Evolutionary conservation across 2,888 invertebrate species (phyloP).

Genomic region (Gymnoscelis rufifasciata): DNA sequence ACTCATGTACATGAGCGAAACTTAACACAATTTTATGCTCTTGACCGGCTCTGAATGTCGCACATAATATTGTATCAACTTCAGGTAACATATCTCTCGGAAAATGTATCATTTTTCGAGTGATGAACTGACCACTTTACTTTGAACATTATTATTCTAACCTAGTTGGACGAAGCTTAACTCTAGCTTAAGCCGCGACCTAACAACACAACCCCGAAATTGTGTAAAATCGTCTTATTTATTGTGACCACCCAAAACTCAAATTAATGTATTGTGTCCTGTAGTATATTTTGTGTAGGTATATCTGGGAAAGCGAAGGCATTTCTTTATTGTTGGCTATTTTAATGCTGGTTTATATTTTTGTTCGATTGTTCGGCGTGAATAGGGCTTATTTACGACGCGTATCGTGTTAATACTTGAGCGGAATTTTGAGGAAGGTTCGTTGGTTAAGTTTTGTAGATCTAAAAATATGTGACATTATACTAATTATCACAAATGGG

Average conservation of each 20-base stretch:
- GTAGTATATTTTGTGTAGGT: slow-evolving; percentile 28
- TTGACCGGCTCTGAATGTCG: no score
- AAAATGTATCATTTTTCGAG: no score
- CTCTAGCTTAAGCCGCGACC: neutral
- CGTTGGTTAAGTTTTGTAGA: no score
- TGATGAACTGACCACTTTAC: no score
- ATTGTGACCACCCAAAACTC: slow-evolving; percentile 35
- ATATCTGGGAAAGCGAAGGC: slow-evolving; percentile 20
- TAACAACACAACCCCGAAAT: slow-evolving; percentile 19
- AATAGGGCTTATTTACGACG: slow-evolving; percentile 15
- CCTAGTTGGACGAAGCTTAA: no score
- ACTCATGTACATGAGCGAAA: no score
- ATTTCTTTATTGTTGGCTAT: slow-evolving; percentile 33
- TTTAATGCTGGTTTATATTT: slow-evolving; percentile 20
- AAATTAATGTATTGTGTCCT: slow-evolving; percentile 31
- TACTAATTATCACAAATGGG: no score
- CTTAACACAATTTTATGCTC: no score
- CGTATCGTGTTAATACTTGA: slow-evolving; percentile 1
- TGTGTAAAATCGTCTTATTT: slow-evolving; percentile 48
- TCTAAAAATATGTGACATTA: neutral
- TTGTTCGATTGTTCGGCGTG: slow-evolving; percentile 9
- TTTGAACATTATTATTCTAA: no score
- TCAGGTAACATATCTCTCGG: no score
- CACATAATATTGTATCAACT: no score
- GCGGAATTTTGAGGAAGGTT: neutral